These are phyloP conservation scores for Hipposideros armiger DNA, from an alignment of 2,113 vertebrate genomes.

Conservation along the genomic window DNA sequence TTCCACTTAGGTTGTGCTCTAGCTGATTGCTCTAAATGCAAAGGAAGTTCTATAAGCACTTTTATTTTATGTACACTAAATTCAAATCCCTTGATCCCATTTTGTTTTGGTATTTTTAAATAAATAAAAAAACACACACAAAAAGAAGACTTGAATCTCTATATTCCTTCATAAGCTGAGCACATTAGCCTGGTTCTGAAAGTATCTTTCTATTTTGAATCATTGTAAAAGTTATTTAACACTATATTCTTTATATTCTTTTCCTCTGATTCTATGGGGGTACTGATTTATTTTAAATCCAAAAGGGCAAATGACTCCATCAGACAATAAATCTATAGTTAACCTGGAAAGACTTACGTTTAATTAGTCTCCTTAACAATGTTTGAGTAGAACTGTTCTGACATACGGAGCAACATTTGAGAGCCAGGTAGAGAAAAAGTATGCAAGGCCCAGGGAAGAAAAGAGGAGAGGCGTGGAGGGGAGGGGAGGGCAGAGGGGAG, in stretches of 20 bases:
- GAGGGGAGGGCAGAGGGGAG: not conserved
- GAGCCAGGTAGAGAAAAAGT: slow-evolving; percentile 63
- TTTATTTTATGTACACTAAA: slow-evolving; percentile 49
- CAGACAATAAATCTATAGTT: slow-evolving; percentile 77
- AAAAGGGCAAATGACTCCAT: slow-evolving; percentile 72
- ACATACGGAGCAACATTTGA: slow-evolving; percentile 62
- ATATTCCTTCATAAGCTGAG: not conserved
- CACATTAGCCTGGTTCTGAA: not conserved
- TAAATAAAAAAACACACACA: not conserved
- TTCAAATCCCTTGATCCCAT: slow-evolving; percentile 35
- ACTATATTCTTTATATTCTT: not conserved
- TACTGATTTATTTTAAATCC: slow-evolving; percentile 60
- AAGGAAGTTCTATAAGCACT: not conserved
- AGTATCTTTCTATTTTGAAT: not conserved
- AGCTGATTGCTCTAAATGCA: slow-evolving; percentile 67
- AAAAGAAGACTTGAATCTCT: not conserved
- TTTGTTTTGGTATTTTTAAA: slow-evolving; percentile 61
- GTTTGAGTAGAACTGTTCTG: slow-evolving; percentile 65
- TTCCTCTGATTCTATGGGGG: slow-evolving; percentile 16
- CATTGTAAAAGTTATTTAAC: slow-evolving; percentile 52
- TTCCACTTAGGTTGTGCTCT: slow-evolving; percentile 58
- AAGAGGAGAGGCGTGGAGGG: not conserved
- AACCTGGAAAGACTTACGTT: slow-evolving; percentile 68
- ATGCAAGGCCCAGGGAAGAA: not conserved
- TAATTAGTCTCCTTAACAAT: slow-evolving; percentile 70